phyloP scores from a whole-genome alignment of 2,113 vertebrate species.

The Riparia riparia region DNA sequence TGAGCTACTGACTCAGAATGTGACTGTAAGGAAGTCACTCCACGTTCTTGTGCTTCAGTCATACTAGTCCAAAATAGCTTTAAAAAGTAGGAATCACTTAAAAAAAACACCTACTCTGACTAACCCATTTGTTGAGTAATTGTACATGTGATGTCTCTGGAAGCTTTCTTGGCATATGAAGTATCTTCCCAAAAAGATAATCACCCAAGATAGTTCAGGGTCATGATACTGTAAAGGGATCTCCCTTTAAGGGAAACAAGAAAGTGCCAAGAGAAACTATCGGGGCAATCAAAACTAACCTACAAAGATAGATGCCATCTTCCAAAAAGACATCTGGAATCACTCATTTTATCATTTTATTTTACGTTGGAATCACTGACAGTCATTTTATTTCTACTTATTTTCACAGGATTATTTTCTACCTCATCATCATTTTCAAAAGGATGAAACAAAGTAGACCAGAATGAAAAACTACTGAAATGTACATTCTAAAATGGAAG shows the following conservation, averaged over 20 bases:
- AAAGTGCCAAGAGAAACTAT: not conserved
- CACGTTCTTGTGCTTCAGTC: constrained; percentile 28
- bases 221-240: not conserved
- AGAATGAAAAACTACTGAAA: not conserved
- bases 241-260: not conserved
- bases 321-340: not conserved
- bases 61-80: not conserved
- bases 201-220: not conserved
- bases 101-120: constrained; percentile 22
- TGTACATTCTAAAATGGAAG: not conserved
- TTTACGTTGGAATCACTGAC: not conserved
- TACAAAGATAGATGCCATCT: not conserved
- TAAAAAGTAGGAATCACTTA: constrained; percentile 10
- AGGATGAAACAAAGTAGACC: not conserved
- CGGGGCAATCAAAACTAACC: not conserved
- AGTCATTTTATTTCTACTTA: not conserved
- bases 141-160: not conserved
- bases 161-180: not conserved
- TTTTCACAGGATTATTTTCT: constrained; percentile 5
- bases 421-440: not conserved
- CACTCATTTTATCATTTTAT: not conserved
- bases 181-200: not conserved
- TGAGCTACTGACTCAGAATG: constrained; percentile 34
- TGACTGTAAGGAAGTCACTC: constrained; percentile 45
- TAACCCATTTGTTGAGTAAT: constrained; percentile 40